Percentiles rank a stretch among this genome's conserved stretches.
These are phyloP conservation scores for Tokudaia muenninki DNA, from an alignment of 2,797 vertebrate species.

Conservation along the genomic window DNA sequence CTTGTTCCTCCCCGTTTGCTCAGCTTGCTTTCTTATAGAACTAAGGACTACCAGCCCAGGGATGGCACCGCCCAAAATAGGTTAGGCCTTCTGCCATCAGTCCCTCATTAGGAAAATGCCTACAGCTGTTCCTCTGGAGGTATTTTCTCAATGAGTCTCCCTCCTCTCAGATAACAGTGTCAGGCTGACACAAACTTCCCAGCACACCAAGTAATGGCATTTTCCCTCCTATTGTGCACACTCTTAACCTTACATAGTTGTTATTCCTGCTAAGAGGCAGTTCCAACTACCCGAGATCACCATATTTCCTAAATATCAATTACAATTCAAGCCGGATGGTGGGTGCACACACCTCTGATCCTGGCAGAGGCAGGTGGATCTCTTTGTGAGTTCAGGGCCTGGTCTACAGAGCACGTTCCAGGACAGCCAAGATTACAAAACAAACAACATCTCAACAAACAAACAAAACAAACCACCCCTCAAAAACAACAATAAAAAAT, in stretches of 20 bases:
- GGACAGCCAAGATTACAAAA: not conserved
- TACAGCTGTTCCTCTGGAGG: not conserved
- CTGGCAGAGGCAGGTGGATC: not conserved
- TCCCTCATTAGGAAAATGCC: not conserved
- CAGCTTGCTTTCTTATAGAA: not conserved
- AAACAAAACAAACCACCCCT: too few relatives aligned
- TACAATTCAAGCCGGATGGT: not conserved
- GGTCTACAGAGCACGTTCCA: not conserved
- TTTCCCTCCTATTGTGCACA: accelerated
- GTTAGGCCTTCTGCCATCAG: not conserved
- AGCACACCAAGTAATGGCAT: not conserved
- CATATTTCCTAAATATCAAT: not conserved
- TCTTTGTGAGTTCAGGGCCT: not conserved
- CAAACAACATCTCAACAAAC: not conserved
- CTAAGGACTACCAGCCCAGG: not conserved
- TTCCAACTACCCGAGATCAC: not conserved
- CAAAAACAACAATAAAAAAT: not conserved
- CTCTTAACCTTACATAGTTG: not conserved
- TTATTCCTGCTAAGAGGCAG: not conserved
- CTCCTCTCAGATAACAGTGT: not conserved
- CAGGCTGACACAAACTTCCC: not conserved
- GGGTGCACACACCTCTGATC: not conserved
- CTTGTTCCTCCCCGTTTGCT: not conserved
- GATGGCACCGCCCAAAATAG: not conserved
- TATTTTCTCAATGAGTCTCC: not conserved